Percentiles rank a stretch among this genome's conserved stretches.
phyloP scores from a whole-genome alignment of 2,888 invertebrate genomes.

The Drosophila cognata region DNA sequence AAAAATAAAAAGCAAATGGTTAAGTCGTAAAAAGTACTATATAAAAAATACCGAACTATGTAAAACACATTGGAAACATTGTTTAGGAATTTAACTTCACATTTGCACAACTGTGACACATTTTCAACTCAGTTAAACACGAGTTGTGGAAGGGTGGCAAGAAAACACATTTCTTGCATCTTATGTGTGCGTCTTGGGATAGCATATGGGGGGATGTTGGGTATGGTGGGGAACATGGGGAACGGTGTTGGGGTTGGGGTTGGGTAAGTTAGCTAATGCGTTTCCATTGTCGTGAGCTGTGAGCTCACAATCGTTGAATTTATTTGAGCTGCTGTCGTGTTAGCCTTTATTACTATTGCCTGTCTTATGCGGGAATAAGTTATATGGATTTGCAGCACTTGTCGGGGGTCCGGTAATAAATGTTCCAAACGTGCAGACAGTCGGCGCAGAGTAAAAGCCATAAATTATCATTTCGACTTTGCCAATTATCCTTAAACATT shows the following conservation, averaged over 20 bases:
- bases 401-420: conserved; percentile 42
- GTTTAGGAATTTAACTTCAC: conserved; percentile 36
- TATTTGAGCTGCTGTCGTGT: conserved; percentile 60
- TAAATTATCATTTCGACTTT: conserved; percentile 46
- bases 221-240: conserved; percentile 2
- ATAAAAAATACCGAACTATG: conserved; percentile 26
- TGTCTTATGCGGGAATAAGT: conserved; percentile 66
- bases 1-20: conserved; percentile 44
- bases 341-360: conserved; percentile 75
- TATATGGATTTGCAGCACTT: conserved; percentile 66
- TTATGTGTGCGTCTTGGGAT: background rate
- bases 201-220: background rate
- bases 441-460: conserved; percentile 18
- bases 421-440: conserved; percentile 53
- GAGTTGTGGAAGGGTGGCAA: background rate
- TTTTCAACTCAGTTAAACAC: conserved; percentile 16
- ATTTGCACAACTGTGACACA: conserved; percentile 28
- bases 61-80: conserved; percentile 29
- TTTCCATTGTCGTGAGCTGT: conserved; percentile 72
- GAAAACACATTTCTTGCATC: conserved; percentile 1
- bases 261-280: conserved; percentile 57
- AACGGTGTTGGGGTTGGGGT: background rate
- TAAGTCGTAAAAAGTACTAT: conserved; percentile 44
- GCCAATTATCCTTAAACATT: conserved; percentile 35
- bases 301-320: conserved; percentile 58